Percentiles rank a stretch among this genome's conserved stretches.
Evolutionary conservation across 2,888 invertebrate species (phyloP).

Genomic region (Rotaria magnacalcarata): DNA sequence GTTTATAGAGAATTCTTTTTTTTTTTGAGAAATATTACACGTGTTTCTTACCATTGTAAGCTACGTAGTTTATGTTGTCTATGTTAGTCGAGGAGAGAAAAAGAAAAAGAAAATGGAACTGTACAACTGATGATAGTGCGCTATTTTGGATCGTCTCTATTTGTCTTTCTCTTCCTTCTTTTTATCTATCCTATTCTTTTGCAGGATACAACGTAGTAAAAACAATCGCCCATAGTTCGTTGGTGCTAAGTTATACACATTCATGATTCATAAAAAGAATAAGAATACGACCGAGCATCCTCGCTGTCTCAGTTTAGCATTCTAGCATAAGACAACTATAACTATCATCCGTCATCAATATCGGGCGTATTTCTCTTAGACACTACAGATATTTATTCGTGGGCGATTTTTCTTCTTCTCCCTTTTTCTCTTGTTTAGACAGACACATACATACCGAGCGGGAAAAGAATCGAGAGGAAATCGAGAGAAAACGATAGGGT

Average conservation of each 20-base stretch:
- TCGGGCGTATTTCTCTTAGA: neutral
- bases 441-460: neutral
- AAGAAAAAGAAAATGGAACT: neutral
- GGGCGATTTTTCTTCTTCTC: neutral
- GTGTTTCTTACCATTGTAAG: neutral
- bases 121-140: neutral
- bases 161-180: neutral
- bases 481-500: neutral
- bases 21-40: neutral
- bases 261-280: neutral
- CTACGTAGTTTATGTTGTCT: neutral
- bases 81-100: neutral
- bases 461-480: neutral
- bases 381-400: neutral
- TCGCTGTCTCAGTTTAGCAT: neutral
- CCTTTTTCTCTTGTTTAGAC: neutral
- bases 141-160: neutral
- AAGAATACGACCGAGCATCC: neutral
- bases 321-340: neutral
- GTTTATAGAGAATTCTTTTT: neutral
- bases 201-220: neutral
- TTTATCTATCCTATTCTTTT: neutral
- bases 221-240: neutral
- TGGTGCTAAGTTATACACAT: neutral
- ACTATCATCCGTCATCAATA: constrained; percentile 1